Evolutionary conservation across 2,888 invertebrate species (phyloP).

Genomic region (Meteorus cinctellus): DNA sequence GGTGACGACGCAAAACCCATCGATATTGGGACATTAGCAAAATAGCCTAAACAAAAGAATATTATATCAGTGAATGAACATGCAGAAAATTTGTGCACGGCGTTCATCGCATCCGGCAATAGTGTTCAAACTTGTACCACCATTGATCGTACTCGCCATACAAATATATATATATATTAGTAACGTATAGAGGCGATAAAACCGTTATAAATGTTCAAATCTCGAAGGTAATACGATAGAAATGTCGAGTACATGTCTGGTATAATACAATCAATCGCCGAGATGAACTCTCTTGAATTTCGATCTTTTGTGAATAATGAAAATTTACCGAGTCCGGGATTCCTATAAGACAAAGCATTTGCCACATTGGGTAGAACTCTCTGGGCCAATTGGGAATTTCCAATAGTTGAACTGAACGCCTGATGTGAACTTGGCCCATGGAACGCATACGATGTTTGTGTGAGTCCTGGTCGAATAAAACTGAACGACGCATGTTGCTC

Average conservation of each 20-base stretch:
- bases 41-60: neutral
- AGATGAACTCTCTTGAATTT: no score
- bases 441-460: constrained; percentile 68
- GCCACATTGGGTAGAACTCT: constrained; percentile 65
- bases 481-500: constrained; percentile 69
- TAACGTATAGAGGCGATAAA: no score
- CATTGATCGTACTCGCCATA: no score
- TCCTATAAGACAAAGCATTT: constrained; percentile 64
- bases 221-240: no score
- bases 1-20: constrained; percentile 45
- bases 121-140: no score
- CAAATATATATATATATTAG: no score
- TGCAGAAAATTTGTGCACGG: no score
- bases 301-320: no score
- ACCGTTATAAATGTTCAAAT: no score
- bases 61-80: neutral
- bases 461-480: constrained; percentile 67
- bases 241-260: no score
- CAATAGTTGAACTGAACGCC: constrained; percentile 66
- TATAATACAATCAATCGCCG: no score
- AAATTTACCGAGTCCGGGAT: constrained; percentile 63
- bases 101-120: no score
- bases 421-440: constrained; percentile 69
- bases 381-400: constrained; percentile 64
- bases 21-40: constrained; percentile 40